Conservation (phyloP, 1,140 invertebrate species). For the Diachasmimorpha longicaudata region DNA sequence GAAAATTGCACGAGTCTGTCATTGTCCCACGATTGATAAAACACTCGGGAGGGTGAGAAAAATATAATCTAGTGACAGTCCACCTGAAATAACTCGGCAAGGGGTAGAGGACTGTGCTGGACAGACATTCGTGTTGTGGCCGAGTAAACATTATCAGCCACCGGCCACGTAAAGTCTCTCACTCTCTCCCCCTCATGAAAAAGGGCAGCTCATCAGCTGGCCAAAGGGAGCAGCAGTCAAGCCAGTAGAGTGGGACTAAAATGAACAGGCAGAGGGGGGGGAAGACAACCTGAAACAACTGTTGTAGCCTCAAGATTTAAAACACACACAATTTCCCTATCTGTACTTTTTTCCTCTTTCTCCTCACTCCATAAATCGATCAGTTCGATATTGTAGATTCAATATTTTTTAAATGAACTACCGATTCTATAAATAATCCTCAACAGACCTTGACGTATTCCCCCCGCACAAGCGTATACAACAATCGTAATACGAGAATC, state of each 20-base stretch:
- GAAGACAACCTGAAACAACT: slow-evolving; percentile 15
- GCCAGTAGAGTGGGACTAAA: slow-evolving; percentile 14
- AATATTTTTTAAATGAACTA: not conserved
- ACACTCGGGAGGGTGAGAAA: not conserved
- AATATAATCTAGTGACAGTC: not conserved
- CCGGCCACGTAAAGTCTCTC: not conserved
- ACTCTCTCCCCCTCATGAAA: not conserved
- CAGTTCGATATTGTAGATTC: not conserved
- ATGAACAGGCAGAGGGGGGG: slow-evolving; percentile 13
- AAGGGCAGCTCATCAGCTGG: not conserved
- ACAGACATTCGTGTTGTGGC: slow-evolving; percentile 1
- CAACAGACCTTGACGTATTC: not conserved
- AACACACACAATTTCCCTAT: not conserved
- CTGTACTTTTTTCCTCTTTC: not conserved
- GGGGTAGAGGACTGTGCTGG: not conserved
- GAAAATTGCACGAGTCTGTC: not conserved
- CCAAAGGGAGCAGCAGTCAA: not conserved
- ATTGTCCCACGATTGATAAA: not conserved
- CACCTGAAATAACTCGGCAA: slow-evolving; percentile 16
- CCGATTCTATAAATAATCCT: not conserved
- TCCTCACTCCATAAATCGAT: not conserved
- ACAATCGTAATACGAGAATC: slow-evolving; percentile 5
- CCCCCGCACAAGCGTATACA: not conserved
- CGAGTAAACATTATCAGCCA: slow-evolving; percentile 18
- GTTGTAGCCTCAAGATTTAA: not conserved